phyloP scores from a whole-genome alignment of 2,888 invertebrate genomes.

The Rosalia funebris region DNA sequence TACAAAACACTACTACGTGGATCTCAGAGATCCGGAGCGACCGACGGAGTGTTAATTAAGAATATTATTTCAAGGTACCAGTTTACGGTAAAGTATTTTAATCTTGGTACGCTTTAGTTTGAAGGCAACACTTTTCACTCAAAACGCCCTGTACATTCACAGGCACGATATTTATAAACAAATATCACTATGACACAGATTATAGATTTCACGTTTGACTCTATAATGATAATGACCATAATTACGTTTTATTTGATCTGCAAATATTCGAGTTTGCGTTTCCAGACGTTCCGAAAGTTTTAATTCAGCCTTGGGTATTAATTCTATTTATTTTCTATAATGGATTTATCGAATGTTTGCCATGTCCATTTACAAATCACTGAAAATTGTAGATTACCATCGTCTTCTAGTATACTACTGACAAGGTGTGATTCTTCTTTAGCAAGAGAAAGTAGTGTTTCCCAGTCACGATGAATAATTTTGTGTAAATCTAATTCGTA shows the following conservation, averaged over 20 bases:
- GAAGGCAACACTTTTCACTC: too few species aligned
- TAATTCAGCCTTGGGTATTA: background rate
- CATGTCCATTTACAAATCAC: slow-evolving; percentile 5
- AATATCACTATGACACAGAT: too few species aligned
- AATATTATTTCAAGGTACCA: too few species aligned
- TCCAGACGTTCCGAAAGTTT: background rate
- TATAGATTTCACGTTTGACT: background rate
- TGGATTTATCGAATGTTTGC: background rate
- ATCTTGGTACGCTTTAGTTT: too few species aligned
- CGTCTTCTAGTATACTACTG: slow-evolving; percentile 5
- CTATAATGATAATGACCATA: background rate
- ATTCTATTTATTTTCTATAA: background rate
- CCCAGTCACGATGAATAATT: slow-evolving; percentile 13
- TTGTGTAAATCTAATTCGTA: slow-evolving; percentile 13
- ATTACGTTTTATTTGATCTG: background rate
- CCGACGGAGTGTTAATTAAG: too few species aligned
- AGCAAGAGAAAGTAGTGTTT: slow-evolving; percentile 14
- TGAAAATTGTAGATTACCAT: slow-evolving; percentile 1
- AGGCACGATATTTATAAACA: too few species aligned
- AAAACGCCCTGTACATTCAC: too few species aligned
- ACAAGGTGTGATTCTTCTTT: background rate
- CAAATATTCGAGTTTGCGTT: background rate
- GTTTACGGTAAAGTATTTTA: too few species aligned
- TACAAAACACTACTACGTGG: too few species aligned
- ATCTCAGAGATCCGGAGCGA: too few species aligned